These are phyloP conservation scores for Plebejus melissa DNA, from an alignment of 2,888 invertebrate genomes.

Conservation along the genomic window DNA sequence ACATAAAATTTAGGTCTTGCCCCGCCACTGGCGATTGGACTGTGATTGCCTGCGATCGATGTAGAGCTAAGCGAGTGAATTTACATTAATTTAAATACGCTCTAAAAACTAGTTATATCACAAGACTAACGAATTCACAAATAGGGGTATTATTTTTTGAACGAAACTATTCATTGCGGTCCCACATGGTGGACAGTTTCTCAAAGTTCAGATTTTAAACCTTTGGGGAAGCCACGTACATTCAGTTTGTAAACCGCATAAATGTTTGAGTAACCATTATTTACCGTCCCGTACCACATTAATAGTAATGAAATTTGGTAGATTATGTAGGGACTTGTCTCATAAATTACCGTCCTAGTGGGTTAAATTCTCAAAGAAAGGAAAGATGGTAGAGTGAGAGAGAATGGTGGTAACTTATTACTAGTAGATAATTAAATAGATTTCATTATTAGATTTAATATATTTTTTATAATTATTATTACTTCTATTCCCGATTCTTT, in stretches of 20 bases:
- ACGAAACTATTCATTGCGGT: constrained; percentile 27
- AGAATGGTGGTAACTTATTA: not conserved
- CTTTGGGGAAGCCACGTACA: constrained; percentile 18
- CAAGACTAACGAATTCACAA: not conserved
- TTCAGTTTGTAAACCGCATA: constrained; percentile 27
- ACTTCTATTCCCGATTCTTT: too few relatives aligned
- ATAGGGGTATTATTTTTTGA: constrained; percentile 5
- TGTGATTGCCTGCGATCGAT: too few relatives aligned
- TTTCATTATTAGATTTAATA: not conserved
- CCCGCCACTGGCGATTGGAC: too few relatives aligned
- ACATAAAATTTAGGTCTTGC: too few relatives aligned
- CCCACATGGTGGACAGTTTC: constrained; percentile 28
- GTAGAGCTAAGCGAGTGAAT: too few relatives aligned
- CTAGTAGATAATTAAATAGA: too few relatives aligned
- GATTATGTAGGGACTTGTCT: constrained; percentile 13
- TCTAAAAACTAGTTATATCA: not conserved
- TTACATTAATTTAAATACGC: too few relatives aligned
- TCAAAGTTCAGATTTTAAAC: constrained; percentile 25
- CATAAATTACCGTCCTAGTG: not conserved
- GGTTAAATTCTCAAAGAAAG: not conserved
- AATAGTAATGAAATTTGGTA: constrained; percentile 28
- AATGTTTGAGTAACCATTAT: constrained; percentile 26
- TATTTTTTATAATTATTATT: too few relatives aligned
- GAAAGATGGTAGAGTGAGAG: not conserved
- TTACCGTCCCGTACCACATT: constrained; percentile 27